Evolutionary conservation across 1,140 invertebrate species (phyloP).

Genomic region (Trichonephila clavipes): DNA sequence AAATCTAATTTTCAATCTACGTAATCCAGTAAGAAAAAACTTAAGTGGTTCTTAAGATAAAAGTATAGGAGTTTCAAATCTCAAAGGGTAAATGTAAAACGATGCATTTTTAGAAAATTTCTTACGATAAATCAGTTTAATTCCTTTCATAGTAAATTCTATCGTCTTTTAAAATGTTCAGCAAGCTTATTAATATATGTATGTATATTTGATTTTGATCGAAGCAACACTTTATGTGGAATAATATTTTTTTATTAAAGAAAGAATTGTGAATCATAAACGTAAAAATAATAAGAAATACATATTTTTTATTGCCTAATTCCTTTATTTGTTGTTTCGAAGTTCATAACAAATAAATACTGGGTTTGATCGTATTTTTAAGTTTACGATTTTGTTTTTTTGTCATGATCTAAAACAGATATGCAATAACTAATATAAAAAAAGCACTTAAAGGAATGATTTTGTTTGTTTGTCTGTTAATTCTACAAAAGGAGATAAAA

Average conservation of each 20-base stretch:
- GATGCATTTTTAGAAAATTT: neutral
- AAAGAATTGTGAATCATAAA: neutral
- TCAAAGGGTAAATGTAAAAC: constrained; percentile 10
- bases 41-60: constrained; percentile 44
- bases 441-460: neutral
- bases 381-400: neutral
- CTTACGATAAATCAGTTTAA: neutral
- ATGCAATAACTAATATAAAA: neutral
- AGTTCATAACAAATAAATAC: neutral
- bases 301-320: neutral
- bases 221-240: neutral
- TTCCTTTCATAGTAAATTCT: neutral
- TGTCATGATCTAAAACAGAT: neutral
- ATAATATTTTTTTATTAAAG: neutral
- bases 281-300: neutral
- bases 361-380: neutral
- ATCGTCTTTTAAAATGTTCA: neutral
- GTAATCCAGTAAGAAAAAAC: neutral
- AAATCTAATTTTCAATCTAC: constrained; percentile 27
- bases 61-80: constrained; percentile 44
- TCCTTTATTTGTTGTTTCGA: neutral
- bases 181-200: neutral
- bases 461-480: neutral
- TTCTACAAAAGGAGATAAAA: neutral
- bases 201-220: neutral